Evolutionary conservation across 2,797 vertebrate species (phyloP).

Genomic region (Rhynchotus rufescens): DNA sequence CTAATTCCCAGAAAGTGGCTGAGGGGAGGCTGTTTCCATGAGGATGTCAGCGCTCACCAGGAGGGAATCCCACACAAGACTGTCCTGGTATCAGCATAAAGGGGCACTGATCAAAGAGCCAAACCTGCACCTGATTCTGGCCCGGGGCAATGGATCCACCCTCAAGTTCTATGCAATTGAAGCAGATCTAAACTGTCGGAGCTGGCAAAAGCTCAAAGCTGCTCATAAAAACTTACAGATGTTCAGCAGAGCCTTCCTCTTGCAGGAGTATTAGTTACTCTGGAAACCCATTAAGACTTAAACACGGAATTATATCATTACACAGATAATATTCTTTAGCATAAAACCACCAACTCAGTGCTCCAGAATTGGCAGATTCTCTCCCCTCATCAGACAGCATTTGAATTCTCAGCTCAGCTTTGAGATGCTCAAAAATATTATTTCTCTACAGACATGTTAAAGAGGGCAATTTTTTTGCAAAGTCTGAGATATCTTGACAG

Average conservation of each 20-base stretch:
- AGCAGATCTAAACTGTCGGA: background rate
- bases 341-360: slow-evolving; percentile 12
- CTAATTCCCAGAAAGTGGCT: background rate
- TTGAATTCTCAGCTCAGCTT: slow-evolving; percentile 6
- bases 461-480: background rate
- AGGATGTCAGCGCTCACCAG: background rate
- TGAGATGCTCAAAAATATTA: background rate
- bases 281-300: slow-evolving; percentile 48
- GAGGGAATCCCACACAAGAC: background rate
- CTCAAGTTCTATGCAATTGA: background rate
- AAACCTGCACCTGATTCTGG: background rate
- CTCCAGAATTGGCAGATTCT: slow-evolving; percentile 26
- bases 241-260: background rate
- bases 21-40: background rate
- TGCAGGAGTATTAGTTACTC: slow-evolving; percentile 4
- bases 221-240: background rate
- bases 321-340: slow-evolving; percentile 19
- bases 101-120: background rate
- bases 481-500: slow-evolving; percentile 9
- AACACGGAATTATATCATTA: slow-evolving; percentile 33
- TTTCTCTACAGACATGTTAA: background rate
- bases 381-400: background rate
- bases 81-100: background rate
- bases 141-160: background rate
- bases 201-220: background rate